Base-by-base conservation (phyloP, 2,888 invertebrate genomes). In the Ectemnius lituratus region DNA sequence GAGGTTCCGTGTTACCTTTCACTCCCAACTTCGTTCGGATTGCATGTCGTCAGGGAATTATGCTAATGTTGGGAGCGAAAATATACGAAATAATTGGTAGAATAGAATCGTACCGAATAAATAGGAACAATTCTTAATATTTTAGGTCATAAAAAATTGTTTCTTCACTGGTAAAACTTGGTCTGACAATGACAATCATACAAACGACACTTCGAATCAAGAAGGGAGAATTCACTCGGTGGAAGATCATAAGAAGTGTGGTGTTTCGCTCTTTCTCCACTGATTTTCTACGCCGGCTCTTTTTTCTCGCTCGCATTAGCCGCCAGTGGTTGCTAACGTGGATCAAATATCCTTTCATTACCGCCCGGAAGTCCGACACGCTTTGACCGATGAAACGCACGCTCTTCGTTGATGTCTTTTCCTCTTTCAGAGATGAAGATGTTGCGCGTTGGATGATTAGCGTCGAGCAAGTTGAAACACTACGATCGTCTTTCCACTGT, bases 371-470 rank as follows among this genome's bases (percentile, higher is more conserved):
- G 86, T 85, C 82, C 76, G 85, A 87, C 86, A 52, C 82, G 80
- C 79, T 78, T 82, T 80, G 80, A 84, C 79, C 78, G 79, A 78
- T 79, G 82, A 77, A 76, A 79, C 67, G 74, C 76, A 49, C 76
- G 79, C 78, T 78, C 79, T 67, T 63, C 67, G 62, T 67, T 61
- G 68, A 46, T 46, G 79, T 65, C 75, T 8, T 37, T 4, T 6
- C 37, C 37, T 37, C 37, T 11, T 1, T 6, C 37, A 8, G 79
- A 78, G 82, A 88, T 88, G 84, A 88, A 87, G 88, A 88, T 82
- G 85, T 88, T 85, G 77, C 78, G 67, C 78, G 77, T 75, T 78
- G 80, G 85, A 84, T 83, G 83, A 88, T 88, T 84, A 86, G 85
- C 83, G 81, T 23, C 23, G 3, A 23, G 3, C 23, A 3, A 23